Percentiles rank a stretch among this genome's conserved stretches.
phyloP scores from a whole-genome alignment of 2,113 vertebrate genomes.

The Andinoacara biseriatus region DNA sequence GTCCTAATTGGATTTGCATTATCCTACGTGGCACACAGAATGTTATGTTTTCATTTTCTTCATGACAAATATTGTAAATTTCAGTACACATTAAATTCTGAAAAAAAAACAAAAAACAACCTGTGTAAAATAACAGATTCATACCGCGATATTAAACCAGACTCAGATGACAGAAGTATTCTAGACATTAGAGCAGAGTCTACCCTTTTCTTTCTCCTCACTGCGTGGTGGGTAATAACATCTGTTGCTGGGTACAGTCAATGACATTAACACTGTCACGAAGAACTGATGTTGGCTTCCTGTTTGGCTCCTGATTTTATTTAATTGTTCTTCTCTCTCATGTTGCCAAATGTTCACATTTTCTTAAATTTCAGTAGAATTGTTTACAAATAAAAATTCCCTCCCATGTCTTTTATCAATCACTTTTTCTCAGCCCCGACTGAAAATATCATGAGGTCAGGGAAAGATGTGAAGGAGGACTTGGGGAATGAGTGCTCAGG shows the following conservation, averaged over 20 bases:
- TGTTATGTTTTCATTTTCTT: not conserved
- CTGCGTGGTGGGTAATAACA: slow-evolving; percentile 25
- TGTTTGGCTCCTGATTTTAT: not conserved
- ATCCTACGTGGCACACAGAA: not conserved
- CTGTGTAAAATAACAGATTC: not conserved
- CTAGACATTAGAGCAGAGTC: not conserved
- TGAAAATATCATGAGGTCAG: not conserved
- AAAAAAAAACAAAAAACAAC: not conserved
- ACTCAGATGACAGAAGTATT: not conserved
- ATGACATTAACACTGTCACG: slow-evolving; percentile 14
- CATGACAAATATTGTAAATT: not conserved
- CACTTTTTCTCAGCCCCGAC: not conserved
- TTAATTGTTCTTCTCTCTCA: not conserved
- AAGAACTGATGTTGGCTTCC: not conserved
- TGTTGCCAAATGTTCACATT: not conserved
- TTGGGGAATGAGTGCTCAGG: not conserved
- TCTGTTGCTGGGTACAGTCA: slow-evolving; percentile 32
- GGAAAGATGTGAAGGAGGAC: not conserved
- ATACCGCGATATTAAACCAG: not conserved
- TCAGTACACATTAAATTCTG: not conserved
- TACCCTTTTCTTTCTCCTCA: slow-evolving; percentile 4
- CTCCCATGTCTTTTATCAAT: not conserved
- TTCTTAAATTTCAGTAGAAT: not conserved
- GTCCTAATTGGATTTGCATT: not conserved
- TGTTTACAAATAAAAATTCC: not conserved